Base-by-base conservation (phyloP, 2,888 invertebrate species). In the Xestia sexstrigata region DNA sequence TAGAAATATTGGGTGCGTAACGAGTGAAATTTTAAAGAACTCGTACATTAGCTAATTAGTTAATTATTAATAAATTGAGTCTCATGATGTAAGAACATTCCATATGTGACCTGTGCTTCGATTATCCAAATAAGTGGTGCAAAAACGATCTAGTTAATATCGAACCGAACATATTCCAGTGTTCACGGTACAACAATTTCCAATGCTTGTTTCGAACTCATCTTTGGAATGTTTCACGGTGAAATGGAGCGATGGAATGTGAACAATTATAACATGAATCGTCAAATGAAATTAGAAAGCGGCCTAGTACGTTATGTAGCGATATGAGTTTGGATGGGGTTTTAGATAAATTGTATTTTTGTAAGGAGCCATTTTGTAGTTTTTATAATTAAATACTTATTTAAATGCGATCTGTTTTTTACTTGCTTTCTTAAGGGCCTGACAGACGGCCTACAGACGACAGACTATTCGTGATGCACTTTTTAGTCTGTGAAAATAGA, bases 301-400 rank as follows among this genome's bases (percentile, higher is more conserved):
- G 78, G 87, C 84, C 63, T 68, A 82, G 79, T 91, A 79, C 86
- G 84, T 91, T 91, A 80, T 89, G 84, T 90, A 82, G 88, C 89
- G 35, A 67, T 70, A 79, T 78, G 17, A 75, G 30, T 30, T n/a
- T n/a, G 15, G n/a, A 76, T 55, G 58, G 73, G 76, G 58, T 62
- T 76, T 82, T 76, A 76, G 71, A 78, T 35, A 63, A 79, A 75
- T 62, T 39, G 72, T 76, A 71, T 78, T 76, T n/a, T 55, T 70
- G 7, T 84, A 84, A 83, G 81, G 30, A 86, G 87, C 82, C 84
- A 87, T 86, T 82, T 83, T 87, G 77, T 87, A 86, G 66, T 68
- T 85, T 78, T 78, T 86, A 72, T 81, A 67, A 87, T 81, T 67
- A 88, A 88, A 85, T 79, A 79, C 76, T 78, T 82, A 85, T 86